Percentiles rank a stretch among this genome's conserved stretches.
Evolutionary conservation across 2,888 invertebrate genomes (phyloP).

Genomic region (Heliconius aoede): DNA sequence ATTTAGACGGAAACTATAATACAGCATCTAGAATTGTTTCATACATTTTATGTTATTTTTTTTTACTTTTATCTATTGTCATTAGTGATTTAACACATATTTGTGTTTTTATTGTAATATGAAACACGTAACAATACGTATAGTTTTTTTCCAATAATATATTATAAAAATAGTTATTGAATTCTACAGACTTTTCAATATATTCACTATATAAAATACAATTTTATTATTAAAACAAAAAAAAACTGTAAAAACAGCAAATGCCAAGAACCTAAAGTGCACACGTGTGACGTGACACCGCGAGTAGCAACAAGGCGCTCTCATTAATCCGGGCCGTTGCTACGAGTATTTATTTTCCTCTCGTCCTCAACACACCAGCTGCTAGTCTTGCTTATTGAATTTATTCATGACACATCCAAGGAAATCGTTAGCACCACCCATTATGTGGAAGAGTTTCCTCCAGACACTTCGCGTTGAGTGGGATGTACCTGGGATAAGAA

Average conservation of each 20-base stretch:
- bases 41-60: too few relatives aligned
- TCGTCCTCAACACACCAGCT: slow-evolving; percentile 45
- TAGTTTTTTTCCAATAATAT: background rate
- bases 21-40: too few relatives aligned
- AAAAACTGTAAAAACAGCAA: background rate
- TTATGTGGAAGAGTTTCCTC: slow-evolving; percentile 38
- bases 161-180: background rate
- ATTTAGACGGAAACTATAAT: too few relatives aligned
- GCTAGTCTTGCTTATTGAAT: slow-evolving; percentile 44
- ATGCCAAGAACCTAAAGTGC: slow-evolving; percentile 12
- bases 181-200: background rate
- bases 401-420: slow-evolving; percentile 46
- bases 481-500: background rate
- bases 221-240: background rate
- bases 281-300: slow-evolving; percentile 30
- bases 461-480: slow-evolving; percentile 30
- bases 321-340: slow-evolving; percentile 43
- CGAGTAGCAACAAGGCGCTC: slow-evolving; percentile 34
- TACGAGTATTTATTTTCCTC: slow-evolving; percentile 45
- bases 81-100: too few relatives aligned
- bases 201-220: background rate
- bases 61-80: too few relatives aligned
- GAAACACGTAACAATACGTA: background rate
- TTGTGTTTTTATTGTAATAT: background rate
- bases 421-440: slow-evolving; percentile 44